A percentile compares a stretch with the other conserved stretches of the same genome.
Conservation (phyloP, 2,797 vertebrate genomes). For the Tokudaia muenninki region DNA sequence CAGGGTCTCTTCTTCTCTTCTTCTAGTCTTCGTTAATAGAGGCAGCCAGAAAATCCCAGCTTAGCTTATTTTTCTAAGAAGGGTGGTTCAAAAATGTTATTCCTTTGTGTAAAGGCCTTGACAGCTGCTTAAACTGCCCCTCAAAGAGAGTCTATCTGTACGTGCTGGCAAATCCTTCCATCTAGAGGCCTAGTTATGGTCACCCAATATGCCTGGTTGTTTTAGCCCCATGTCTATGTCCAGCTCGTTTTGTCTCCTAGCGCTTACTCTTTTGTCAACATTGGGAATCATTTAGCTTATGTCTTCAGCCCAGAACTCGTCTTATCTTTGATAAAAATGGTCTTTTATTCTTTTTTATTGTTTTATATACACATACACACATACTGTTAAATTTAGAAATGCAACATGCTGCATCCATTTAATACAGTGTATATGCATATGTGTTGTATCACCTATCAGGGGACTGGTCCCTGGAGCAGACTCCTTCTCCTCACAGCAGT, state of each 20-base stretch:
- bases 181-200: background rate
- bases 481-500: background rate
- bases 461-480: background rate
- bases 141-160: background rate
- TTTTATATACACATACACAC: background rate
- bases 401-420: background rate
- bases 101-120: background rate
- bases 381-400: background rate
- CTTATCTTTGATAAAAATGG: background rate
- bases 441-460: background rate
- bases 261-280: background rate
- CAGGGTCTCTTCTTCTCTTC: conserved; percentile 3
- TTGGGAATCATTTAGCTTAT: background rate
- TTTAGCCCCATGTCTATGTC: background rate
- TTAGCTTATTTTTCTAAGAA: background rate
- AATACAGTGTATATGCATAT: background rate
- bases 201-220: background rate
- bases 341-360: background rate
- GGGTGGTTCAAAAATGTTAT: background rate
- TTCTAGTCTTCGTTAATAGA: background rate
- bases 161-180: background rate
- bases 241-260: background rate
- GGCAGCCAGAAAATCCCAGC: background rate
- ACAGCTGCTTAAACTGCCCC: background rate
- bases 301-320: background rate